These are phyloP conservation scores for Latrodectus geometricus DNA, from an alignment of 1,140 invertebrate genomes.

Conservation along the genomic window DNA sequence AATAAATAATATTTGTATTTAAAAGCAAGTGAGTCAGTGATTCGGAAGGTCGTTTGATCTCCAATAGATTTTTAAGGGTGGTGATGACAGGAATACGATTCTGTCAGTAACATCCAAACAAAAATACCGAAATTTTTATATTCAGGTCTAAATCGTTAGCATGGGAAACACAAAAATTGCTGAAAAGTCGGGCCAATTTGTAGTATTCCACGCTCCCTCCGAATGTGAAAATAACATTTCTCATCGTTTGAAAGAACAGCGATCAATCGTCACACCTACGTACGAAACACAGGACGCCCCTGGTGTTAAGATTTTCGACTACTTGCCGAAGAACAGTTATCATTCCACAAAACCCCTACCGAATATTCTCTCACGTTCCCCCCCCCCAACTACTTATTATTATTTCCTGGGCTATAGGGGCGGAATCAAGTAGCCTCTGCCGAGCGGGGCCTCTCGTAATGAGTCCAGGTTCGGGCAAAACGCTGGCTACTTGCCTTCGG, in stretches of 20 bases:
- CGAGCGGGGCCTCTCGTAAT: conserved; percentile 20
- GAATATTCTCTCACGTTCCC: not conserved
- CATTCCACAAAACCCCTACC: not conserved
- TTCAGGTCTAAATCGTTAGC: too few species aligned
- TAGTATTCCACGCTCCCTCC: too few species aligned
- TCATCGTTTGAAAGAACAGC: not conserved
- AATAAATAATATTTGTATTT: too few species aligned
- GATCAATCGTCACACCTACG: conserved; percentile 55
- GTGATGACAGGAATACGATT: too few species aligned
- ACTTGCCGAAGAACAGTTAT: conserved; percentile 4
- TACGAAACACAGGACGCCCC: conserved; percentile 22
- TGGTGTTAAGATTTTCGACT: conserved; percentile 51
- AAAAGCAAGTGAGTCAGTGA: too few species aligned
- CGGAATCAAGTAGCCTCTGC: conserved; percentile 41
- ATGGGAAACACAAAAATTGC: too few species aligned
- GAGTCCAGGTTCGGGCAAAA: conserved; percentile 48
- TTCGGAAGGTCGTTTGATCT: too few species aligned
- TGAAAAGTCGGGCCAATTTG: too few species aligned
- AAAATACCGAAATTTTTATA: too few species aligned
- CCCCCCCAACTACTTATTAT: not conserved
- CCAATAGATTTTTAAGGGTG: too few species aligned
- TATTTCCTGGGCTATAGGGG: not conserved
- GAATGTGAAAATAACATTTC: too few species aligned
- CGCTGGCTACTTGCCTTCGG: conserved; percentile 11
- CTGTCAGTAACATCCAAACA: too few species aligned